These are phyloP conservation scores for Acanthoscelides obtectus DNA, from an alignment of 2,888 invertebrate genomes.

Conservation along the genomic window DNA sequence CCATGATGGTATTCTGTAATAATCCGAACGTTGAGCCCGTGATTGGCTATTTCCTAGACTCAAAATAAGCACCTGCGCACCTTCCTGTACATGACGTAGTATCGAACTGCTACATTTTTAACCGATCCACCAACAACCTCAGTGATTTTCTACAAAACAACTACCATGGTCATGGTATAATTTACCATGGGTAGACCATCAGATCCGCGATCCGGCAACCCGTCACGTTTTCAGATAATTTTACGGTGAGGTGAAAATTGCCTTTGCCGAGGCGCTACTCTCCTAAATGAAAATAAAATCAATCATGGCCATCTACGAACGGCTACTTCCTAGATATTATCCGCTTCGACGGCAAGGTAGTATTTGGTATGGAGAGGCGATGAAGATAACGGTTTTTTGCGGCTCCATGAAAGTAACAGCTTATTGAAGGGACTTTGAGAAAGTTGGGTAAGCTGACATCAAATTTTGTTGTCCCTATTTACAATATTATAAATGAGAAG, in stretches of 20 bases:
- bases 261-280: conserved; percentile 8
- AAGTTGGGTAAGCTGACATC: too few relatives aligned
- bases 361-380: not conserved
- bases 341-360: not conserved
- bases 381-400: not conserved
- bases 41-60: not conserved
- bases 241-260: conserved; percentile 10
- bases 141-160: not conserved
- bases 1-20: not conserved
- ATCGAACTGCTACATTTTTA: not conserved
- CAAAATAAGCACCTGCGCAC: not conserved
- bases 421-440: too few relatives aligned
- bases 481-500: too few relatives aligned
- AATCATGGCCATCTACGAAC: conserved; percentile 12
- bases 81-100: not conserved
- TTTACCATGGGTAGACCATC: not conserved
- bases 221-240: conserved; percentile 14
- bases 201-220: not conserved
- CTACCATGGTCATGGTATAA: not conserved
- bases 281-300: conserved; percentile 10
- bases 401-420: not conserved
- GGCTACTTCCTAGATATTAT: conserved; percentile 17
- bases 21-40: not conserved
- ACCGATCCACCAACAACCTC: not conserved
- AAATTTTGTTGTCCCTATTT: too few relatives aligned